Base-by-base conservation (phyloP, 2,888 invertebrate genomes). In the Aleiodes alternator region DNA sequence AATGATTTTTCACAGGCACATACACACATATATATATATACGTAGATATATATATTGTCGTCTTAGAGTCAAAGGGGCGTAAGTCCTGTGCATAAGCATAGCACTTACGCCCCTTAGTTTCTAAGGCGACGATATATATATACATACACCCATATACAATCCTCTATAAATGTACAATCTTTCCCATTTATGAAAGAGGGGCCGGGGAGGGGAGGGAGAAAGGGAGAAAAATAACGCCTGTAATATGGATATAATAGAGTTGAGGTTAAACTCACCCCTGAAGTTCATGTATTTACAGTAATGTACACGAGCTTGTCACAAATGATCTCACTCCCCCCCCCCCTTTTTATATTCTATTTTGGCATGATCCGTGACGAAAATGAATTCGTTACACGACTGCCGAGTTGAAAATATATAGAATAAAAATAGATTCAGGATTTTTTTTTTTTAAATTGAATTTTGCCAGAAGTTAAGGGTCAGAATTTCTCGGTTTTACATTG, bases 191-290 rank as follows among this genome's bases (percentile, higher is more conserved):
- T 51, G 2, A 11, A n/a, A n/a, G 51, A 12, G 14, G 14, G 12
- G n/a, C n/a, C 2, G n/a, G 51, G n/a, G 6, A 14, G 12, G 6
- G 2, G 12, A 6, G 7, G 23, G 12, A 4, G 2, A 5, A 6
- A 4, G 23, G 55, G 55, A 53, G 14, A 68, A 72, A 81, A 82
- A 85, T 84, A 81, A 79, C 83, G 83, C 83, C 80, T 82, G 83
- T 84, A 84, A 85, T 84, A 82, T 78, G 85, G 81, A 81, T 84
- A 85, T 84, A 85, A 85, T 84, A 78, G 84, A 84, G 82, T 84
- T 78, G 80, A 79, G 77, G 77, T 68, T 68, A 51, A 51, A 51
- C 5, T 66, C 73, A 77, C 79, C 83, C 81, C 80, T 80, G 14
- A 23, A 29, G 51, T 8, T 64, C 16, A 64, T 64, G 64, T 64